Base-by-base conservation (phyloP, 2,888 invertebrate species). In the Hetaerina titia region DNA sequence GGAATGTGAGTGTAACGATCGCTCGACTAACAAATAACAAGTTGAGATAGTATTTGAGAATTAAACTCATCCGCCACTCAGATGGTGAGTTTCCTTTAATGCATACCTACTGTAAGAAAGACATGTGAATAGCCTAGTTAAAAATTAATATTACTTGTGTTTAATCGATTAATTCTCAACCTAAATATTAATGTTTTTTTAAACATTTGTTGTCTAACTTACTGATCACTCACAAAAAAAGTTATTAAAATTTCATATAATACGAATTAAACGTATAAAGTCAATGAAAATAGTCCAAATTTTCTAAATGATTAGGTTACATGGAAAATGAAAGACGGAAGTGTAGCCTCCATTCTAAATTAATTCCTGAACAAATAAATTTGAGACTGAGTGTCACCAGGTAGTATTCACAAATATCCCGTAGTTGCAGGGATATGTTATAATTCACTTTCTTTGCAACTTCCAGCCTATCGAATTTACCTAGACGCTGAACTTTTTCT, bases 21-120 rank as follows among this genome's bases (percentile, higher is more conserved):
- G 64, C 92, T 92, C 92, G 25, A 92, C 92, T 92, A 92, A 92
- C 92, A 92, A 92, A 92, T 92, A 92, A 92, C 92, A 13, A 69
- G 69, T 92, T 69, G 92, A 81, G 81, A 64, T 56, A 19, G 90
- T 31, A 45, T 69, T 56, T 92, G 69, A 69, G 56, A 92, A 92
- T 63, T 56, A 63, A 90, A 60, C 63, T 90, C 90, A 25, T 15
- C 69, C 92, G n/a, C n/a, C 92, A 56, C 9, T 69, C n/a, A 69
- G 92, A 45, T 74, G 92, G 92, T 56, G 92, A 57, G 69, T n/a
- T 56, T 63, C 64, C 15, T 63, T 63, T 45, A 31, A 56, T 31
- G 22, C 64, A 56, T 45, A 89, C 19, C n/a, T 69, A 89, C 11
- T 57, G 57, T 4, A 57, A 57, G 64, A 69, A 19, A 69, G 22